Conservation (phyloP, 2,888 invertebrate genomes). For the Aphodius sticticus region DNA sequence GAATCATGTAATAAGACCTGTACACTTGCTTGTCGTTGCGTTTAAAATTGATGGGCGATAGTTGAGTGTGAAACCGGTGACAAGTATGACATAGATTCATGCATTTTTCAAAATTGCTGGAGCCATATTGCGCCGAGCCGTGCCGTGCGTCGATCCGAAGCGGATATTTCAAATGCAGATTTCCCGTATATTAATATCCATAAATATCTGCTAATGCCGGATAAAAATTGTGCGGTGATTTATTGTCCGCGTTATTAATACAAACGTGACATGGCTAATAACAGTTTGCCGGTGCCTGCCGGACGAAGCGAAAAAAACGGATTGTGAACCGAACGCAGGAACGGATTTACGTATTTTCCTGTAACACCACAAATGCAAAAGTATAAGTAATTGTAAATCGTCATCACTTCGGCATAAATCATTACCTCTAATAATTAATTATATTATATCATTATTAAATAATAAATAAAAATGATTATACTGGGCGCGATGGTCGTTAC, state of each 20-base stretch:
- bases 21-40: neutral
- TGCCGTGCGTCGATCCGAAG: neutral
- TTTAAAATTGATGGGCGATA: neutral
- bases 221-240: slow-evolving; percentile 4
- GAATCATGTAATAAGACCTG: too few relatives aligned
- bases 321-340: neutral
- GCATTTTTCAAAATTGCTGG: neutral
- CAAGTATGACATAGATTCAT: neutral
- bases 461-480: too few relatives aligned
- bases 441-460: too few relatives aligned
- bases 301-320: neutral
- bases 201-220: neutral
- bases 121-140: neutral
- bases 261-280: neutral
- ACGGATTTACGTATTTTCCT: neutral
- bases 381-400: too few relatives aligned
- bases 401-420: too few relatives aligned
- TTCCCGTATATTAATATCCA: neutral
- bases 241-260: neutral
- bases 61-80: neutral
- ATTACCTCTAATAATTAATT: too few relatives aligned
- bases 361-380: too few relatives aligned
- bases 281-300: neutral
- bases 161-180: neutral
- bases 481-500: too few relatives aligned